Percentiles rank a stretch among this genome's conserved stretches.
Conservation (phyloP, 2,888 invertebrate genomes). For the Pharmacophagus antenor region DNA sequence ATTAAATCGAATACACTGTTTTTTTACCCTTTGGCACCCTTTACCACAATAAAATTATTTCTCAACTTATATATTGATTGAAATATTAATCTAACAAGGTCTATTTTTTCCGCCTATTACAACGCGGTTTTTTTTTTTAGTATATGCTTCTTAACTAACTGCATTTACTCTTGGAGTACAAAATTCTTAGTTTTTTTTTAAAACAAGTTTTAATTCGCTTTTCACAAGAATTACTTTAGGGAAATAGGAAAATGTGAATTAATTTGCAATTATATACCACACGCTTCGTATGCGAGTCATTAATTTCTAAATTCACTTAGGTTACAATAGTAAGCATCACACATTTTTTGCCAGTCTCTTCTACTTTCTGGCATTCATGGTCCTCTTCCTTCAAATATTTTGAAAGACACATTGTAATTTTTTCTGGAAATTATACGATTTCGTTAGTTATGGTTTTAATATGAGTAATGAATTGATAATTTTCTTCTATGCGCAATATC, state of each 20-base stretch:
- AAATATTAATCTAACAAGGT: background rate
- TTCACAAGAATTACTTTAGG: no score
- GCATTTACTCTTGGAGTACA: no score
- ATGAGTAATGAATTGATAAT: no score
- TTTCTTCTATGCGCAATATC: background rate
- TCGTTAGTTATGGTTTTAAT: background rate
- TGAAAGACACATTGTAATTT: background rate
- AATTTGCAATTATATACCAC: no score
- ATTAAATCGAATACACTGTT: background rate
- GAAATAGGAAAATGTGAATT: no score
- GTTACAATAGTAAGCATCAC: background rate
- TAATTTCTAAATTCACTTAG: background rate
- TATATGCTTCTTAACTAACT: background rate
- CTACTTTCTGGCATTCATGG: background rate
- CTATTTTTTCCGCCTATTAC: background rate
- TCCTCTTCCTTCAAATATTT: background rate
- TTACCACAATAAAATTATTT: background rate
- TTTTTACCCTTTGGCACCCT: background rate
- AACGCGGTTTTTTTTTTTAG: background rate
- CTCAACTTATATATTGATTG: background rate
- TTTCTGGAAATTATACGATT: background rate
- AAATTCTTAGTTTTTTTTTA: no score
- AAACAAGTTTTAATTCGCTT: no score
- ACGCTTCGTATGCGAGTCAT: background rate
- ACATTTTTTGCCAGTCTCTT: background rate